Base-by-base conservation (phyloP, 2,888 invertebrate species). In the Caradrina clavipalpis region DNA sequence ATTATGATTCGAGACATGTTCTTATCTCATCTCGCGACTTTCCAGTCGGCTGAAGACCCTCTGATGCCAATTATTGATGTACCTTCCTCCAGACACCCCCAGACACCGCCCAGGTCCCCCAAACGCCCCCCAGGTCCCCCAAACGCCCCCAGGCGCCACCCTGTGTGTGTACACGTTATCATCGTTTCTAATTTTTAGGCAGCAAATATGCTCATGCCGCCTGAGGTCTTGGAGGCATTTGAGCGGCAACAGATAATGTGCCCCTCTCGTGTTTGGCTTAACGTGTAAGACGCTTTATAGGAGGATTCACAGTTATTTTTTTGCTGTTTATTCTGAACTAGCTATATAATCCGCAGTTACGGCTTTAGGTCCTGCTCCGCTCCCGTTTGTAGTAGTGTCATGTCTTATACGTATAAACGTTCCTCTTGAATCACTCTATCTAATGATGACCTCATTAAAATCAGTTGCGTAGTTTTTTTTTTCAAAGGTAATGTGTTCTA, bases 1-100 rank as follows among this genome's bases (percentile, higher is more conserved):
- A 62, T 77, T 73, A 45, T n/a, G 31, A 69, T 67, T 59, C 63
- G 49, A 69, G 66, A 71, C 75, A 51, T 70, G 68, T 73, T 68
- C 63, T 63, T 73, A 78, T 72, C 78, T 73, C 72, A 67, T 78
- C 53, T 54, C 11, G 26, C 22, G 45, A 55, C 54, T 78, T 82
- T 82, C 82, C 82, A 82, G 63, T 72, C 58, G 69, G 49, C 31
- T 80, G 78, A 70, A 73, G 80, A 82, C 82, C 82, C 82, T 78
- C 67, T 65, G 62, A 70, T 56, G 57, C 56, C 78, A 76, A 67
- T 78, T 78, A 75, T 70, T 71, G 63, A 63, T 56, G 65, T 56
- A 47, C 61, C 31, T 51, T 47, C 64, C 57, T 26, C 22, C 21
- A 35, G n/a, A 39, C 45, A 64, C 49, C 45, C 56, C 50, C 22